Percentiles rank a stretch among this genome's conserved stretches.
Evolutionary conservation across 2,797 vertebrate genomes (phyloP).

Genomic region (Odontamblyopus lacepedii): DNA sequence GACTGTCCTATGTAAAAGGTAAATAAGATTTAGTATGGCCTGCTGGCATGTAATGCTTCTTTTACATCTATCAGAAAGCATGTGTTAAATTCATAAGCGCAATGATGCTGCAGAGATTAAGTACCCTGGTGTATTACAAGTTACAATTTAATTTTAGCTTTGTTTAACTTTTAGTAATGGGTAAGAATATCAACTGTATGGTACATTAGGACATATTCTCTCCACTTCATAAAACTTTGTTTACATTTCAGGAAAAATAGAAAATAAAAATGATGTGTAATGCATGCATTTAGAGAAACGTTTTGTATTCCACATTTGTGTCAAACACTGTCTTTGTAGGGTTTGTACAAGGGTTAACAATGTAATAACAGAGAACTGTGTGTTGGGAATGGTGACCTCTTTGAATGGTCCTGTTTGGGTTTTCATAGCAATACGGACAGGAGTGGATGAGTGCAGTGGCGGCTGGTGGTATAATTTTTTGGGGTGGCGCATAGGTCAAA

Average conservation of each 20-base stretch:
- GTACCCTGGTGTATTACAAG: slow-evolving; percentile 31
- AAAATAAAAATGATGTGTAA: slow-evolving; percentile 33
- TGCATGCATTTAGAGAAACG: slow-evolving; percentile 71
- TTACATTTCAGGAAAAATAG: slow-evolving; percentile 53
- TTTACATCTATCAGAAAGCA: slow-evolving; percentile 55
- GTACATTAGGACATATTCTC: slow-evolving; percentile 40
- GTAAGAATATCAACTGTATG: slow-evolving; percentile 37
- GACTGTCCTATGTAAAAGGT: slow-evolving; percentile 38
- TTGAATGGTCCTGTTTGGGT: slow-evolving; percentile 45
- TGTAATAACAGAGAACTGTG: slow-evolving; percentile 29
- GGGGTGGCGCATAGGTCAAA: too few species aligned
- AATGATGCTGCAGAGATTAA: slow-evolving; percentile 42
- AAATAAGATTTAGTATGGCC: slow-evolving; percentile 44
- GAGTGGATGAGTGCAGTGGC: slow-evolving; percentile 61
- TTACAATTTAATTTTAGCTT: slow-evolving; percentile 28
- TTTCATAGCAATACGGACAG: slow-evolving; percentile 66
- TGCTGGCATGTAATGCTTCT: slow-evolving; percentile 55
- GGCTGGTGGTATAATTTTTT: too few species aligned
- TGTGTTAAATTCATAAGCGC: slow-evolving; percentile 62
- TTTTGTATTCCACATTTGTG: slow-evolving; percentile 70
- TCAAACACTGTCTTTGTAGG: slow-evolving; percentile 69
- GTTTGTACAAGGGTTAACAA: slow-evolving; percentile 50
- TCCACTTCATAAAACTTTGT: slow-evolving; percentile 48
- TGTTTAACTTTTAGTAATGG: slow-evolving; percentile 15
- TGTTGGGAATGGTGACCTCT: slow-evolving; percentile 53